These are phyloP conservation scores for Hydrophis major DNA, from an alignment of 2,797 vertebrate species.

Conservation along the genomic window DNA sequence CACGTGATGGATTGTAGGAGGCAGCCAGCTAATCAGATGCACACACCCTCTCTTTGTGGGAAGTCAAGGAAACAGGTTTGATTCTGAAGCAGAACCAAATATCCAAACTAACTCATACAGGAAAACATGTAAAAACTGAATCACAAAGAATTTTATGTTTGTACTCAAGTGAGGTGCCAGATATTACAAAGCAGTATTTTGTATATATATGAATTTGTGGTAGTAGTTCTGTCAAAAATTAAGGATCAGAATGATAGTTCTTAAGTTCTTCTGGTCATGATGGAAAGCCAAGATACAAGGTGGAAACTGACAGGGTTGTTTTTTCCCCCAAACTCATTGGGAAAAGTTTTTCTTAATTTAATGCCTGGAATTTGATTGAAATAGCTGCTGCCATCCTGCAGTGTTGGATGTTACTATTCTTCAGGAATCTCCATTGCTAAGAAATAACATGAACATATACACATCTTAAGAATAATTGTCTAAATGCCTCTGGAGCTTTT, in stretches of 20 bases:
- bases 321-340: neutral
- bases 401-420: neutral
- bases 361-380: neutral
- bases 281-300: neutral
- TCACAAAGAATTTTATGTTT: neutral
- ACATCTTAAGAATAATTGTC: neutral
- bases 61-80: neutral
- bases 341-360: neutral
- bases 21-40: neutral
- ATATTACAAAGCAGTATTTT: neutral
- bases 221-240: neutral
- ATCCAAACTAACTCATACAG: neutral
- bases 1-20: slow-evolving; percentile 13
- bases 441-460: neutral
- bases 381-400: neutral
- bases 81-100: neutral
- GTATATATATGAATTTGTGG: neutral
- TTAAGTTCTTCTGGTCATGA: neutral
- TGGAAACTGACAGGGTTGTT: neutral
- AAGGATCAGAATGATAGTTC: neutral
- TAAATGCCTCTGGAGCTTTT: neutral
- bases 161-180: neutral
- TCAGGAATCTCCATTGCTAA: neutral
- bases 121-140: neutral
- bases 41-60: neutral